These are phyloP conservation scores for Flexamia atlantica DNA, from an alignment of 2,888 invertebrate genomes.

Conservation along the genomic window DNA sequence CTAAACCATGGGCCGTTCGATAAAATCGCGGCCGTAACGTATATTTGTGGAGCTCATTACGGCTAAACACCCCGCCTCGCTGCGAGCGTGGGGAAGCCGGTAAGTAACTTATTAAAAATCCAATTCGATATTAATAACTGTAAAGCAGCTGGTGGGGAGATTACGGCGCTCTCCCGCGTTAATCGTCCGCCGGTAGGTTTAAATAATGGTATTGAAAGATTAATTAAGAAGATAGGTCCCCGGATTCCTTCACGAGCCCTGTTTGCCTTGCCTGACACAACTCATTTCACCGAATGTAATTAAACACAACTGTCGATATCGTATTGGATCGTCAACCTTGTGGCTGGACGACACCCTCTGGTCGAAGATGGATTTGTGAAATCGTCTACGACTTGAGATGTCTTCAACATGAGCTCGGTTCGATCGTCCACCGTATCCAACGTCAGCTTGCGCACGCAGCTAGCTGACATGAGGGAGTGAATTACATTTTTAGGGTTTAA, in stretches of 20 bases:
- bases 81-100: slow-evolving; percentile 2
- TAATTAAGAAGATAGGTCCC: slow-evolving; percentile 56
- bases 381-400: background rate
- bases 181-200: slow-evolving; percentile 40
- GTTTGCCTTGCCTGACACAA: background rate
- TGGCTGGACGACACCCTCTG: background rate
- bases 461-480: too few species aligned
- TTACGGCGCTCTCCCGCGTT: background rate
- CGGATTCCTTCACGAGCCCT: slow-evolving; percentile 44
- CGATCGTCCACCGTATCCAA: too few species aligned
- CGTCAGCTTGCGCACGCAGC: too few species aligned
- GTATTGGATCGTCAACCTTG: background rate
- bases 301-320: slow-evolving; percentile 42
- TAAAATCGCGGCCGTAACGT: background rate
- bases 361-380: too few species aligned
- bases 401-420: too few species aligned
- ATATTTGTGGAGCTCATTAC: slow-evolving; percentile 9
- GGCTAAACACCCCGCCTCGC: slow-evolving; percentile 23
- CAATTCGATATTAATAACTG: slow-evolving; percentile 50
- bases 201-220: slow-evolving; percentile 58
- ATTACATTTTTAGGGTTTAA: too few species aligned
- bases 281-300: slow-evolving; percentile 57
- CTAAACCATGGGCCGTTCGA: too few species aligned
- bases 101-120: slow-evolving; percentile 37
- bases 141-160: slow-evolving; percentile 14